Base-by-base conservation (phyloP, 64 coral and sea anemone genomes). In the Pocillopora damicornis region DNA sequence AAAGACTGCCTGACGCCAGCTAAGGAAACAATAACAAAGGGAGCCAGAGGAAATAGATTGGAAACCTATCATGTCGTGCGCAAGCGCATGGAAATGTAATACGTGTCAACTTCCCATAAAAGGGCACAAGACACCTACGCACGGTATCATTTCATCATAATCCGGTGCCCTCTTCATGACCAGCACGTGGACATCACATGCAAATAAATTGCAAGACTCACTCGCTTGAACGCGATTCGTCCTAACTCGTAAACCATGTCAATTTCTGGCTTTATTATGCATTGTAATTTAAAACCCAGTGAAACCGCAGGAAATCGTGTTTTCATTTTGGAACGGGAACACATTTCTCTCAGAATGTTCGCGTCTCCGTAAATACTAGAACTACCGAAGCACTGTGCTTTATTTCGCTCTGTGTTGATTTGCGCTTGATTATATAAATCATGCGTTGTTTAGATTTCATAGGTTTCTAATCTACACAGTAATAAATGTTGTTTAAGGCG, bases 111-210 rank as follows among this genome's bases (percentile, higher is more conserved):
- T 80, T 68, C 42, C 81, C 81, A 72, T 58, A 85, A 72, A 72
- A 58, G 81, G 81, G 12, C 37, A 66, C 71, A 11, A 85, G 22
- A 72, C 38, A 10, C 35, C 4, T 20, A 20, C 80, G 1, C 13
- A 63, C 42, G 12, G 22, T 22, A 72, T 22, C 17, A 12, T 57
- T 72, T 73, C 13, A 66, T 10, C 34, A 79, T 59, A 9, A 60
- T 0, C 77, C 9, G 56, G n/a, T 60, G 77, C 77, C 18, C 16
- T 12, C 1, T 37, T 45, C 68, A 22, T 77, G 79, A 63, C 30
- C n/a, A 68, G 42, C 81, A 85, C 64, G 81, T 85, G 81, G 15
- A 57, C 62, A 58, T 58, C 81, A 85, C 81, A 66, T 85, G 81
- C 7, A 58, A 71, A 57, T 13, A 14, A n/a, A 14, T 11, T 1